Percentiles rank a stretch among this genome's conserved stretches.
Conservation (phyloP, 2,113 vertebrate genomes). For the Coptodon bakossiorum region DNA sequence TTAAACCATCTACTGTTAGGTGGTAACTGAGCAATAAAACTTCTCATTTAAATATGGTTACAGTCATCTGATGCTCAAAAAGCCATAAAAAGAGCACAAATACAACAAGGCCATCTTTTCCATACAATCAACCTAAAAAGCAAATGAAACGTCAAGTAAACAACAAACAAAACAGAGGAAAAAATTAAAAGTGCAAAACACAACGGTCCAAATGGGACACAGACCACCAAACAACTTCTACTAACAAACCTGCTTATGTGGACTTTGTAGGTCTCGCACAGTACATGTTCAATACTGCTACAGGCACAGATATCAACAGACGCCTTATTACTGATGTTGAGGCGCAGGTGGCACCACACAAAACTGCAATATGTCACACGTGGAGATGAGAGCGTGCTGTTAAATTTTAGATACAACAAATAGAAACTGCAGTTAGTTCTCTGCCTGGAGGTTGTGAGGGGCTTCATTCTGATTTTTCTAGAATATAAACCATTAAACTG, state of each 20-base stretch:
- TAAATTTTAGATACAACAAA: background rate
- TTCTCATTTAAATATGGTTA: background rate
- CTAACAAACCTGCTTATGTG: background rate
- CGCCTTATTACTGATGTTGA: background rate
- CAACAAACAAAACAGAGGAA: background rate
- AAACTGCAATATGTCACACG: background rate
- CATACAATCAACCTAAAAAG: background rate
- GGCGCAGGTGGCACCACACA: background rate
- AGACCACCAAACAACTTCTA: background rate
- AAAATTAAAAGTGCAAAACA: background rate
- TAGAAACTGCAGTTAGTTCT: background rate
- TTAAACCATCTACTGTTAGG: background rate
- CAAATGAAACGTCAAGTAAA: background rate
- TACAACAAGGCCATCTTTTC: background rate
- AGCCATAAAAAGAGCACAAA: background rate
- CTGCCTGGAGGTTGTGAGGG: fast-evolving
- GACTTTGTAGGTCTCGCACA: background rate
- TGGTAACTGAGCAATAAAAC: background rate
- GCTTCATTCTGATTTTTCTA: background rate
- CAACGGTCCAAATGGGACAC: background rate
- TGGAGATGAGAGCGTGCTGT: background rate
- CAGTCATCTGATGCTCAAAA: background rate
- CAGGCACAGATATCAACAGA: background rate
- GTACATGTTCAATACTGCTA: background rate
- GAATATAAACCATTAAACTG: background rate